Evolutionary conservation across 2,797 vertebrate genomes (phyloP).

Genomic region (Sparus aurata): DNA sequence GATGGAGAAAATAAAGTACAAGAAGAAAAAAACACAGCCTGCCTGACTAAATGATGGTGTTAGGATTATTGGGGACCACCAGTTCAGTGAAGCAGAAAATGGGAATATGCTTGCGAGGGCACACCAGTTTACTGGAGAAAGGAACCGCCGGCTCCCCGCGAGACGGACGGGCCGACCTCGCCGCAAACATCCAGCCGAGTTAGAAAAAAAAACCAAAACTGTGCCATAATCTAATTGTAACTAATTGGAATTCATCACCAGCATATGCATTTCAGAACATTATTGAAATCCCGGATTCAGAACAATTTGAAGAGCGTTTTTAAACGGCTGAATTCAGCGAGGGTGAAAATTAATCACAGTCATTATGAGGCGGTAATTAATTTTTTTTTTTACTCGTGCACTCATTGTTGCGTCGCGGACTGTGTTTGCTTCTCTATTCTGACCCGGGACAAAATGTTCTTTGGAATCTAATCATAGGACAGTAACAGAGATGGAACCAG

Average conservation of each 20-base stretch:
- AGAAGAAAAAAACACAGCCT: conserved; percentile 66
- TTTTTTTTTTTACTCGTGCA: conserved; percentile 33
- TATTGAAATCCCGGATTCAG: conserved; percentile 67
- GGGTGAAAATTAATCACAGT: conserved; percentile 66
- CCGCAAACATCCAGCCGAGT: conserved; percentile 58
- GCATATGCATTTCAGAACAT: conserved; percentile 55
- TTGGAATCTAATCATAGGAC: no score
- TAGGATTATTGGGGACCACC: conserved; percentile 86
- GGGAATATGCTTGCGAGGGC: conserved; percentile 84
- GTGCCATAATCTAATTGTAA: conserved; percentile 65
- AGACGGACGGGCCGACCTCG: conserved; percentile 67
- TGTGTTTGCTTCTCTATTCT: conserved; percentile 16
- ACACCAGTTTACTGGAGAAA: conserved; percentile 76
- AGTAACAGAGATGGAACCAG: no score
- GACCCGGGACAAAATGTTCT: conserved; percentile 5
- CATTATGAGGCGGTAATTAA: conserved; percentile 68
- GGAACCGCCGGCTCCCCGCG: conserved; percentile 70
- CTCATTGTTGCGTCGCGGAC: conserved; percentile 25
- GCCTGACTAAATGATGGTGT: conserved; percentile 87
- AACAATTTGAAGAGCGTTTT: conserved; percentile 45
- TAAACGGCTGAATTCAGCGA: conserved; percentile 54
- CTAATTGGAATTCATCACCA: conserved; percentile 80
- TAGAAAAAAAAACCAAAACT: background rate
- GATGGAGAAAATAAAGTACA: conserved; percentile 65
- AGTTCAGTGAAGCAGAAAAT: conserved; percentile 89